phyloP scores from a whole-genome alignment of 2,113 vertebrate genomes.

The Ctenomys sociabilis region DNA sequence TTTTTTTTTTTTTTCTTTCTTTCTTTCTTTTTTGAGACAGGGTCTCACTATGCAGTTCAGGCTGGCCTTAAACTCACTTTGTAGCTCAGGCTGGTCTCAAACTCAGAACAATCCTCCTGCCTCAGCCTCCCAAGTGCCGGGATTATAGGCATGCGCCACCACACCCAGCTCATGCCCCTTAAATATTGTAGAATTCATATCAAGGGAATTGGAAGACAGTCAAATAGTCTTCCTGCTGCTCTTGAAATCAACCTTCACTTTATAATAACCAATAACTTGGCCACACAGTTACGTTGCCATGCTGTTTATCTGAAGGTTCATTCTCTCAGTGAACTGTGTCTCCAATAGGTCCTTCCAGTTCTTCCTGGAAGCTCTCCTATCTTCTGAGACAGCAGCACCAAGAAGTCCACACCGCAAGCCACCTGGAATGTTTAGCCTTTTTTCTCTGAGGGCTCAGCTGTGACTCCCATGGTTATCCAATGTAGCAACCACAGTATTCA shows the following conservation, averaged over 20 bases:
- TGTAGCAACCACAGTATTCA: not conserved
- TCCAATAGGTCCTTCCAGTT: not conserved
- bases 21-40: no score
- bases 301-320: accelerated
- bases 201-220: not conserved
- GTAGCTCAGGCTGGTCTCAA: no score
- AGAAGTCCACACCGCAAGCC: no score
- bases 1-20: no score
- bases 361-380: not conserved
- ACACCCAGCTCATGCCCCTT: not conserved
- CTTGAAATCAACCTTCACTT: not conserved
- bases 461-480: not conserved
- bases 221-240: not conserved
- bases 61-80: no score
- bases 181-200: not conserved
- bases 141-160: no score
- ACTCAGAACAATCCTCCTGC: no score
- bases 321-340: not conserved
- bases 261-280: not conserved
- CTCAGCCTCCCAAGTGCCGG: no score
- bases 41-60: no score
- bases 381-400: not conserved
- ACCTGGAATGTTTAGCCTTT: not conserved
- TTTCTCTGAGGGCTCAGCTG: not conserved
- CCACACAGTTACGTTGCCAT: not conserved